Conservation (phyloP, 2,797 vertebrate species). For the Champsocephalus gunnari region DNA sequence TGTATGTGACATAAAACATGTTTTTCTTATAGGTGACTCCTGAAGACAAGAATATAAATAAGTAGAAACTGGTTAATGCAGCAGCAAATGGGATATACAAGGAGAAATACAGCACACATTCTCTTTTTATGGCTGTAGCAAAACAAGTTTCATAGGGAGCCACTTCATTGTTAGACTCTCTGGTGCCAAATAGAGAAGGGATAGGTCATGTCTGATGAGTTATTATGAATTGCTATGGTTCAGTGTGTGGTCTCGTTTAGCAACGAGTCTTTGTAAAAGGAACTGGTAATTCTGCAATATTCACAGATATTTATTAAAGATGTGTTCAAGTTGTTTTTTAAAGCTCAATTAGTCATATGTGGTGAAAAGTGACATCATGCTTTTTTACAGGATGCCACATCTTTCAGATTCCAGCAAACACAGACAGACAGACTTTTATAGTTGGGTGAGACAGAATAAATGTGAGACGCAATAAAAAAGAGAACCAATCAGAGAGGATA, state of each 20-base stretch:
- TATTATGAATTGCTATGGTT: slow-evolving; percentile 37
- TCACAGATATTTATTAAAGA: slow-evolving; percentile 46
- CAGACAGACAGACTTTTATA: slow-evolving; percentile 63
- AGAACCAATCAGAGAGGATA: slow-evolving; percentile 6
- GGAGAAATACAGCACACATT: background rate
- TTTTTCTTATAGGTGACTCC: background rate
- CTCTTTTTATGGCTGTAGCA: slow-evolving; percentile 3
- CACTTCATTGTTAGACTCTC: slow-evolving; percentile 21
- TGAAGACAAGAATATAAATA: slow-evolving; percentile 1
- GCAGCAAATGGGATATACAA: slow-evolving; percentile 8
- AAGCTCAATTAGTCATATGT: slow-evolving; percentile 52
- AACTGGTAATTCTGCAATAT: slow-evolving; percentile 45
- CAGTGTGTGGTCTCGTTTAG: slow-evolving; percentile 37
- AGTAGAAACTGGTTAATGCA: slow-evolving; percentile 18
- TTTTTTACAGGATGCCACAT: slow-evolving; percentile 47
- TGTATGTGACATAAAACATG: background rate
- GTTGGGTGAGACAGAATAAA: slow-evolving; percentile 47
- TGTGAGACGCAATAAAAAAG: slow-evolving; percentile 28
- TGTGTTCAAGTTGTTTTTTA: slow-evolving; percentile 48
- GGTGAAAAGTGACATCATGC: slow-evolving; percentile 61
- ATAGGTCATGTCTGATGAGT: slow-evolving; percentile 37
- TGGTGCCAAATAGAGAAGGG: slow-evolving; percentile 26
- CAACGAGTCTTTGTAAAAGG: slow-evolving; percentile 34
- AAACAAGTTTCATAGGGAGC: slow-evolving; percentile 25
- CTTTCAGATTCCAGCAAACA: slow-evolving; percentile 55